Evolutionary conservation across 1,140 invertebrate genomes (phyloP), one percentile per base, ranked within the genome.

Genomic region (Odontomachus brunneus): DNA sequence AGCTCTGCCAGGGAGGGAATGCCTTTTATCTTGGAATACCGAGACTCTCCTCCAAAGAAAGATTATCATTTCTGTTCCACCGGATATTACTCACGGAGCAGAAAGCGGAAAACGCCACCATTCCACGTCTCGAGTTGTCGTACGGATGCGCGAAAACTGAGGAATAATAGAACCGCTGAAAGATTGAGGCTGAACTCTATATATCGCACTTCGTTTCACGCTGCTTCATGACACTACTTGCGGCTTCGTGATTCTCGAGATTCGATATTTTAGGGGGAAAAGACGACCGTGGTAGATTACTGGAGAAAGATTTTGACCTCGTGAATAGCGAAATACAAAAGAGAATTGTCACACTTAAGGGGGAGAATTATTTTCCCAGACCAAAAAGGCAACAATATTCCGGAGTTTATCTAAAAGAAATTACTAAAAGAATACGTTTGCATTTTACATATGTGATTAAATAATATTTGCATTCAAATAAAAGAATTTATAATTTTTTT

Each of bases 21-120:
- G 26, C 33, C 38, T 82, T 62, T 82, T 74, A 82, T 59, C 78
- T 51, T 22, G 3, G 19, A 59, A 59, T 48, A n/a, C 15, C 15
- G 11, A 29, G 73, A 53, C n/a, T 74, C 59, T 29, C 38, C 51
- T 19, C 14, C 19, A 74, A 26, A 62, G 74, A 82, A 24, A 38
- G 78, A 73, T 72, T 74, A 73, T 72, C 78, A 63, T 53, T 74
- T 62, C 19, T 26, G 51, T 44, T 74, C 19, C 17, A 63, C n/a
- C 48, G 78, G 69, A 82, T 73, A 82, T 82, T 82, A 53, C 48
- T 62, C 44, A 26, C 19, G 17, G 11, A 59, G 57, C 24, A 80
- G 33, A 71, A 69, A 69, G 33, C n/a, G 12, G 9, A n/a, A 3
- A 48, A 69, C 9, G 24, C 22, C 44, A 57, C 24, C 49, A 53